Evolutionary conservation across 2,888 invertebrate species (phyloP).

Genomic region (Tiliacea aurago): DNA sequence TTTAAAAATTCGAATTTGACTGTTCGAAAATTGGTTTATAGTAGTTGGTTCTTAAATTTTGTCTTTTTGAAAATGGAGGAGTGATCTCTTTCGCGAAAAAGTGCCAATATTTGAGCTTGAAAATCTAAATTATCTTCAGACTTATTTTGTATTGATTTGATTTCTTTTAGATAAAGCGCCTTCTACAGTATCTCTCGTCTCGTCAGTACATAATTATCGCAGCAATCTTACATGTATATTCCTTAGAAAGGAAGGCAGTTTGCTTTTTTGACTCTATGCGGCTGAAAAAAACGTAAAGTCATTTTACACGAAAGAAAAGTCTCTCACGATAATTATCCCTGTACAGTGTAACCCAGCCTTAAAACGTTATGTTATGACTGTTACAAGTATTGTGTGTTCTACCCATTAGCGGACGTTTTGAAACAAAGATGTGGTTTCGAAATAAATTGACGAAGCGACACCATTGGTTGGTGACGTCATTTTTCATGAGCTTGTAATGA

Average conservation of each 20-base stretch:
- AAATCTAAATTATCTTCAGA: too few relatives aligned
- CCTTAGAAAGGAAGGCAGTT: background rate
- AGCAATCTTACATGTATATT: background rate
- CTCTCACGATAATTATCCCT: conserved; percentile 59
- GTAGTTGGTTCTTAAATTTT: background rate
- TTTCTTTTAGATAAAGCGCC: too few relatives aligned
- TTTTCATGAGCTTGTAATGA: conserved; percentile 38
- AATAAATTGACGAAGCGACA: conserved; percentile 68
- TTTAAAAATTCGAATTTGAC: background rate
- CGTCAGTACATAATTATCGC: background rate
- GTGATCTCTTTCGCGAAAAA: too few relatives aligned
- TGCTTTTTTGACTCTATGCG: background rate
- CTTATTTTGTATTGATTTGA: too few relatives aligned
- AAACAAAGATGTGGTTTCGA: conserved; percentile 73
- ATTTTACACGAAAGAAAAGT: conserved; percentile 21
- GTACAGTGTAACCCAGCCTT: conserved; percentile 50
- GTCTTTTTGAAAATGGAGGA: background rate
- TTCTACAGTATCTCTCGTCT: too few relatives aligned
- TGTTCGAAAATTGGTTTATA: background rate
- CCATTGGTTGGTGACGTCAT: conserved; percentile 45
- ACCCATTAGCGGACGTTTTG: conserved; percentile 66
- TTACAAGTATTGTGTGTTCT: conserved; percentile 60
- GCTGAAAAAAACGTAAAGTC: background rate
- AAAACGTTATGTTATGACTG: conserved; percentile 45
- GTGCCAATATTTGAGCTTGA: background rate